Percentiles rank a stretch among this genome's conserved stretches.
phyloP scores from a whole-genome alignment of 2,888 invertebrate species.

The Saturnia pavonia region DNA sequence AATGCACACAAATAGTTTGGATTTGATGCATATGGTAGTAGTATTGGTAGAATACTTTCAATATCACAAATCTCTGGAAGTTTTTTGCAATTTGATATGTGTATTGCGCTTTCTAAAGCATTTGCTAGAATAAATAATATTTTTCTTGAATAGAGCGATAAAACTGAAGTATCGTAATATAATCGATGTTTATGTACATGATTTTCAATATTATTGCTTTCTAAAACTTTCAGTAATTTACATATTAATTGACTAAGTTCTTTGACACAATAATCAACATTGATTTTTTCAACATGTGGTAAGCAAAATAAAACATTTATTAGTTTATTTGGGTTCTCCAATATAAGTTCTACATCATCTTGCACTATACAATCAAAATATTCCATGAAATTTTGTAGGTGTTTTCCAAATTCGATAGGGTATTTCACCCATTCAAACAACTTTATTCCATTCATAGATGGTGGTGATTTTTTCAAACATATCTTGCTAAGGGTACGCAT shows the following conservation, averaged over 20 bases:
- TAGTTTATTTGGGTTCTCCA: constrained; percentile 65
- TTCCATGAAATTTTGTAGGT: constrained; percentile 61
- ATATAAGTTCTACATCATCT: constrained; percentile 57
- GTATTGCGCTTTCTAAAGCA: constrained; percentile 82
- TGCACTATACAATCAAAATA: constrained; percentile 58
- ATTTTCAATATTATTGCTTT: constrained; percentile 57
- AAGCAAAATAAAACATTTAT: constrained; percentile 78
- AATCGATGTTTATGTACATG: constrained; percentile 51
- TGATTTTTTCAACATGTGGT: constrained; percentile 78
- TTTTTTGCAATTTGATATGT: constrained; percentile 75
- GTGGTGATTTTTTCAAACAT: constrained; percentile 84
- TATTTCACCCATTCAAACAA: constrained; percentile 85
- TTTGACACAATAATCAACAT: constrained; percentile 56
- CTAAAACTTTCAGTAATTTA: constrained; percentile 52
- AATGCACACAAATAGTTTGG: constrained; percentile 74
- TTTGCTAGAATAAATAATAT: constrained; percentile 81
- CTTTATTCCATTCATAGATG: constrained; percentile 82
- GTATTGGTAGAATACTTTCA: constrained; percentile 61
- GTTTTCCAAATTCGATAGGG: constrained; percentile 81
- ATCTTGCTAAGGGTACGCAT: constrained; percentile 85
- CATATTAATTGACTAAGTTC: constrained; percentile 59
- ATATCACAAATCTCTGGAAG: constrained; percentile 72
- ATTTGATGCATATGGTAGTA: constrained; percentile 71
- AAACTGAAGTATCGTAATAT: constrained; percentile 54
- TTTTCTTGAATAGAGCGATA: constrained; percentile 63